phyloP scores from a whole-genome alignment of 1,140 invertebrate species.

The Campoletis sonorensis region DNA sequence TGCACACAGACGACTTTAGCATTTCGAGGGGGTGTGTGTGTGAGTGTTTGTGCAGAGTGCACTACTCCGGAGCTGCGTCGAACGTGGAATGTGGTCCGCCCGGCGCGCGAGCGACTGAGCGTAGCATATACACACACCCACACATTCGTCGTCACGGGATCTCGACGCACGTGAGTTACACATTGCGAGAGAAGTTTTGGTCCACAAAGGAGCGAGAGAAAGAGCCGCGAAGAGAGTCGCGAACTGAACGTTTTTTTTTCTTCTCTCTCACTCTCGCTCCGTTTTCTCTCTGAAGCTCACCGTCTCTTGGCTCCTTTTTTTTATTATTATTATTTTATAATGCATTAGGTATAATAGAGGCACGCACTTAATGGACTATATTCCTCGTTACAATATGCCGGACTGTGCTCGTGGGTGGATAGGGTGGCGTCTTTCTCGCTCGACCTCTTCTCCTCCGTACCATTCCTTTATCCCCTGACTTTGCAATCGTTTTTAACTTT shows the following conservation, averaged over 20 bases:
- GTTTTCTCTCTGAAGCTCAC: neutral
- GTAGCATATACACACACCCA: slow-evolving; percentile 48
- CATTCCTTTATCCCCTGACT: slow-evolving; percentile 51
- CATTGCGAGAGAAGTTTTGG: slow-evolving; percentile 16
- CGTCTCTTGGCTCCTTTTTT: slow-evolving; percentile 54
- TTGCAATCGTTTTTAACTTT: slow-evolving; percentile 1
- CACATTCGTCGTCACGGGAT: slow-evolving; percentile 32
- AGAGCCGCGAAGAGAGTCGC: slow-evolving; percentile 47
- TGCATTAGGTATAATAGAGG: slow-evolving; percentile 70
- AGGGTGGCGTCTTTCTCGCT: slow-evolving; percentile 54
- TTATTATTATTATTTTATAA: slow-evolving; percentile 68
- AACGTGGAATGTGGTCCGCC: slow-evolving; percentile 74
- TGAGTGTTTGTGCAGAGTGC: slow-evolving; percentile 64
- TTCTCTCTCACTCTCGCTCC: slow-evolving; percentile 16
- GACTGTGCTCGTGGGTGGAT: slow-evolving; percentile 68
- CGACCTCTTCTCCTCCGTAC: slow-evolving; percentile 34
- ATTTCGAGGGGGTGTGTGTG: too few species aligned
- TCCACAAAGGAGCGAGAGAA: slow-evolving; percentile 44
- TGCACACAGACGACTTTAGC: neutral
- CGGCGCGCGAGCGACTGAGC: slow-evolving; percentile 56
- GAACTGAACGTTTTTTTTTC: neutral
- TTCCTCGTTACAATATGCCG: slow-evolving; percentile 68
- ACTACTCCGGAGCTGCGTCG: slow-evolving; percentile 58
- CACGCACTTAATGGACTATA: slow-evolving; percentile 71
- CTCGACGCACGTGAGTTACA: slow-evolving; percentile 37